A percentile compares a stretch with the other conserved stretches of the same genome.
Evolutionary conservation across 2,888 invertebrate species (phyloP).

Genomic region (Temnothorax ravouxi): DNA sequence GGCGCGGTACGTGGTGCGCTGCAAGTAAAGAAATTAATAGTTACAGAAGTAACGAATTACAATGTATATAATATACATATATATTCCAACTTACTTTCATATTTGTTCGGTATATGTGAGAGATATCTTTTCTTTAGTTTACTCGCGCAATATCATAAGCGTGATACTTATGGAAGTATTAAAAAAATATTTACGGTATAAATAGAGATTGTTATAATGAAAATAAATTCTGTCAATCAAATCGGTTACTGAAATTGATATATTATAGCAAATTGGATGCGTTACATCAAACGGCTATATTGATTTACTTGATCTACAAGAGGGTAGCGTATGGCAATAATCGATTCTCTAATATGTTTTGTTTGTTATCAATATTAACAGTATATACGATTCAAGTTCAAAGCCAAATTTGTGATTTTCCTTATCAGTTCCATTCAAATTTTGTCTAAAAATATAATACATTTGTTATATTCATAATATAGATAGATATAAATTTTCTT

Average conservation of each 20-base stretch:
- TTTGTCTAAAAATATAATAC: neutral
- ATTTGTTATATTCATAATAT: neutral
- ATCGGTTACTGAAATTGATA: neutral
- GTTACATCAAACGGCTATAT: neutral
- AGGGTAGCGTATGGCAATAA: neutral
- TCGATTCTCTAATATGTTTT: constrained; percentile 22
- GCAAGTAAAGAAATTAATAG: too few relatives aligned
- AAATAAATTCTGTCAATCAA: constrained; percentile 33
- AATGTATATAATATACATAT: too few relatives aligned
- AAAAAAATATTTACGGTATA: constrained; percentile 36
- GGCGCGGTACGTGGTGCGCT: too few relatives aligned
- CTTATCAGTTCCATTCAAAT: neutral
- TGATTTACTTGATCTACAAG: constrained; percentile 5
- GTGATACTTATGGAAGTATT: constrained; percentile 41
- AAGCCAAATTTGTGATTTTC: constrained; percentile 21
- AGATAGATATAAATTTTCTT: neutral
- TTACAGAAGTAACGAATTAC: too few relatives aligned
- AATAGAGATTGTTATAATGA: constrained; percentile 42
- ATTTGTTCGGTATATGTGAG: constrained; percentile 29
- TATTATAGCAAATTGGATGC: constrained; percentile 2
- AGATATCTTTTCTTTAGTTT: constrained; percentile 29
- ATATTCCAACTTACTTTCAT: too few relatives aligned
- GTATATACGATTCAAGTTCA: neutral
- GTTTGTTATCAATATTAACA: constrained; percentile 25
- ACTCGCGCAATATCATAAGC: constrained; percentile 38